Conservation (phyloP, 2,797 vertebrate species). For the Scleropages formosus region DNA sequence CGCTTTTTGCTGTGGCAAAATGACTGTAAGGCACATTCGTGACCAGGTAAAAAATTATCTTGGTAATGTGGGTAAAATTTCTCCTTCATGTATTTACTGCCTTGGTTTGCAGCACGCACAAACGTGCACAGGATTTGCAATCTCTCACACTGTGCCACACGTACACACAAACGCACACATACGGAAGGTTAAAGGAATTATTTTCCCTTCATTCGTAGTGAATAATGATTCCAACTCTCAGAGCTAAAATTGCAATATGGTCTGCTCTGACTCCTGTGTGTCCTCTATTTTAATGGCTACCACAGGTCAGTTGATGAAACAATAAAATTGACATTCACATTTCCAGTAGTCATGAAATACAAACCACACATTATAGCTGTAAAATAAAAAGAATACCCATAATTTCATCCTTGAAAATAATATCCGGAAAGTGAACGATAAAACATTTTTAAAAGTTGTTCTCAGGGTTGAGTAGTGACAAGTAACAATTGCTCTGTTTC, state of each 20-base stretch:
- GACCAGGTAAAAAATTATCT: background rate
- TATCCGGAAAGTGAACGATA: background rate
- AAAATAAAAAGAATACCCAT: conserved; percentile 15
- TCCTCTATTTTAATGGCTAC: conserved; percentile 18
- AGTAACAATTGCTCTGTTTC: too few species aligned
- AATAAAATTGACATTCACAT: conserved; percentile 25
- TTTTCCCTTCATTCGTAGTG: conserved; percentile 22
- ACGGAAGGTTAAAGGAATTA: conserved; percentile 9
- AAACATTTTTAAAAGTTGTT: too few species aligned
- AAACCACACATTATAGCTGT: conserved; percentile 22
- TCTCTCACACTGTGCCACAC: background rate
- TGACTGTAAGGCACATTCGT: background rate
- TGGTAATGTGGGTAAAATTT: too few species aligned
- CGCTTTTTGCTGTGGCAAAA: background rate
- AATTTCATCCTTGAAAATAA: background rate
- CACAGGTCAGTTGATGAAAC: conserved; percentile 17
- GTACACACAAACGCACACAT: background rate
- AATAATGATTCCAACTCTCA: conserved; percentile 6
- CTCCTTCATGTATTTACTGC: conserved; percentile 4
- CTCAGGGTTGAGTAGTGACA: too few species aligned
- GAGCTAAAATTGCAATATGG: conserved; percentile 11
- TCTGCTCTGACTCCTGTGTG: conserved; percentile 14
- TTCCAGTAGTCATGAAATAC: conserved; percentile 21
- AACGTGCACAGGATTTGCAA: background rate
- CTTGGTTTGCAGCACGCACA: conserved; percentile 10